phyloP scores from a whole-genome alignment of 2,797 vertebrate genomes.

The Balearica regulorum region DNA sequence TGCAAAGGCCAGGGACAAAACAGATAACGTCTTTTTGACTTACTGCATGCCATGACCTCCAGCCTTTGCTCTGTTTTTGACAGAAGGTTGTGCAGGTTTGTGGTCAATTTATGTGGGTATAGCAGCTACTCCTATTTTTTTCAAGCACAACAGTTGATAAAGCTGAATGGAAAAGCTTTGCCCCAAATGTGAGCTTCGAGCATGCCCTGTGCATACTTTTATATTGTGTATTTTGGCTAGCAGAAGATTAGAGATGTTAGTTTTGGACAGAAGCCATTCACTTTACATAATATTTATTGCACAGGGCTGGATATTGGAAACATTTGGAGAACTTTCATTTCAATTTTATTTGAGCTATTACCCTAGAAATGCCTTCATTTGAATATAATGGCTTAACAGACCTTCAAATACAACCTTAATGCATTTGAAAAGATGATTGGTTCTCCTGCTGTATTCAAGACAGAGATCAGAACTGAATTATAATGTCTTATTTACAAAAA shows the following conservation, averaged over 20 bases:
- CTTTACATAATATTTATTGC: slow-evolving; percentile 57
- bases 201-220: not conserved
- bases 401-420: not conserved
- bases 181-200: slow-evolving; percentile 1
- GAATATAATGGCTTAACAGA: slow-evolving; percentile 23
- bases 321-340: slow-evolving; percentile 36
- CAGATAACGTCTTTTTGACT: not conserved
- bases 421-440: not conserved
- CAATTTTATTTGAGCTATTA: slow-evolving; percentile 38
- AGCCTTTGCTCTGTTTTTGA: not conserved
- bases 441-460: not conserved
- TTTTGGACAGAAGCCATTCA: slow-evolving; percentile 59
- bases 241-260: slow-evolving; percentile 40
- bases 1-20: not conserved
- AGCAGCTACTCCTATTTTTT: not conserved
- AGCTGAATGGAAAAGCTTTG: slow-evolving; percentile 27
- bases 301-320: slow-evolving; percentile 38
- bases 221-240: slow-evolving; percentile 58
- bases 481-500: not conserved
- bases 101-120: not conserved
- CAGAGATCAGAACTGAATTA: not conserved
- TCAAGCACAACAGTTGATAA: not conserved
- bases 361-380: slow-evolving; percentile 29
- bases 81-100: not conserved
- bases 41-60: not conserved